Base-by-base conservation (phyloP, 2,113 vertebrate genomes). In the Embiotoca jacksoni region DNA sequence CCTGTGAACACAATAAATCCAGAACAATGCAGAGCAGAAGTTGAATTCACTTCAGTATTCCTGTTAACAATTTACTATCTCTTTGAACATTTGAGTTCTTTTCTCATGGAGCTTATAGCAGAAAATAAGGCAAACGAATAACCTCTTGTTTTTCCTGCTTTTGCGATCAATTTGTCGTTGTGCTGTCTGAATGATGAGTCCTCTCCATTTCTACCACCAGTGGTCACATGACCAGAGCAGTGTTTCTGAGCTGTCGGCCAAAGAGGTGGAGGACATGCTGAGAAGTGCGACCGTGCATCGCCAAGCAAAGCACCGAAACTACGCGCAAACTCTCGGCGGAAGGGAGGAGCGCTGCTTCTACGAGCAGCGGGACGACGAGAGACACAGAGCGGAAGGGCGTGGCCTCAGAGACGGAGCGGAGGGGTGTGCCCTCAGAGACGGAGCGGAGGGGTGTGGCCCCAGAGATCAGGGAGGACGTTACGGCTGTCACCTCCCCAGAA, bases 261-360 rank as follows among this genome's bases (percentile, higher is more conserved):
- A 91, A 0, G 96, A 98, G 63, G 96, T 98, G 60, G 95, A 96
- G 50, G 94, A 96, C 8, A 89, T 97, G 35, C 88, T 97, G 65
- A 92, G 94, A 67, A 95, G 94, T 55, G 96, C 96, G 41, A 94
- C 95, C 0, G 85, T 93, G 80, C 95, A 94, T 70, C 35, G 46
- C 13, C 75, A 78, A 44, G 56, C 13, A 0, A 81, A 80, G 13
- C 37, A 63, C 2, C 72, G 37, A 5, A 68, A 50, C 36, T 23
- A 52, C 60, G 54, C 11, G 0, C 54, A 39, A 10, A 53, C 5
- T 11, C 47, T 31, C 32, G 54, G n/a, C 56, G 69, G 39, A 16
- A 41, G 23, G 15, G 57, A 49, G 14, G 41, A 50, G 3, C 67
- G 10, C 1, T 39, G 44, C 6, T 67, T 57, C 30, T 55, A 49